Percentiles rank a stretch among this genome's conserved stretches.
These are phyloP conservation scores for Lithophane socia DNA, from an alignment of 2,888 invertebrate species.

Conservation along the genomic window DNA sequence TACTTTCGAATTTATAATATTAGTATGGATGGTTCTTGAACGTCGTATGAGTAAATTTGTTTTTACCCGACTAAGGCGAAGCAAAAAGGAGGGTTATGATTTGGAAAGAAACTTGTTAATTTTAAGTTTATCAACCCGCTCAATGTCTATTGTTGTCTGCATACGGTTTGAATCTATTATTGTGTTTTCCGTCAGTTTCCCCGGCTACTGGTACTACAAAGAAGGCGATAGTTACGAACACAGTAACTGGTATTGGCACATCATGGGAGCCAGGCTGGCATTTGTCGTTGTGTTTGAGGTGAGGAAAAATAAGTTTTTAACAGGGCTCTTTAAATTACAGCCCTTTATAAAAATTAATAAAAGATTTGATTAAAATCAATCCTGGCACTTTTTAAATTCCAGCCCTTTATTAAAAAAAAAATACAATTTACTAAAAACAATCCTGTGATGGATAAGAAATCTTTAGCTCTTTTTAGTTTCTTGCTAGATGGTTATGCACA, in stretches of 20 bases:
- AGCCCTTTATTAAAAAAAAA: not conserved
- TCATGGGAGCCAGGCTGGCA: constrained; percentile 96
- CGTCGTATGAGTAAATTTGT: not conserved
- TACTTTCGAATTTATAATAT: too few species aligned
- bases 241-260: constrained; percentile 96
- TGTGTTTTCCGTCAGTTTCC: constrained; percentile 91
- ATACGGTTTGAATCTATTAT: not conserved
- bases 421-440: not conserved
- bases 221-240: constrained; percentile 90
- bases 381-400: not conserved
- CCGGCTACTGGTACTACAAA: constrained; percentile 94
- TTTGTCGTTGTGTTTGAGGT: constrained; percentile 99
- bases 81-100: too few species aligned
- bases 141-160: not conserved
- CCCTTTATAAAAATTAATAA: not conserved
- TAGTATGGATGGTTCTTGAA: not conserved
- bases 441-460: not conserved
- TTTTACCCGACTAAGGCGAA: not conserved
- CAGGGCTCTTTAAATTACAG: not conserved
- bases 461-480: not conserved
- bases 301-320: not conserved
- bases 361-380: not conserved
- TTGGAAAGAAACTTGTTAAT: not conserved
- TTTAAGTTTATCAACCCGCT: not conserved
- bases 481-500: not conserved